phyloP scores from a whole-genome alignment of 2,797 vertebrate genomes.

The Myiothlypis chrysogaster region DNA sequence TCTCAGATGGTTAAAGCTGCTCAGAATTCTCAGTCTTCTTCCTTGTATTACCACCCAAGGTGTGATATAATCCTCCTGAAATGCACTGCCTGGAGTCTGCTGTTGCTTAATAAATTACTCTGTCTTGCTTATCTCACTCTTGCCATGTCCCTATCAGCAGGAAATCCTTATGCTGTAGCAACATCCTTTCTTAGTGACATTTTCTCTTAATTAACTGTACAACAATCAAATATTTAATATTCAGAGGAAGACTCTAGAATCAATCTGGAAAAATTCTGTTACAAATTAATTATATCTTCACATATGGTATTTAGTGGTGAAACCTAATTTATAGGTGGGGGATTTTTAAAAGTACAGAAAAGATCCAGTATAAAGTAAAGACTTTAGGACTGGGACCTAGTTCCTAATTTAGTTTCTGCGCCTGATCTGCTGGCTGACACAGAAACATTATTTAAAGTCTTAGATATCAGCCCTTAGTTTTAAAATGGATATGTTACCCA shows the following conservation, averaged over 20 bases:
- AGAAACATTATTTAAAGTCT: background rate
- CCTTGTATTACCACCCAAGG: constrained; percentile 55
- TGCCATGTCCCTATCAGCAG: constrained; percentile 61
- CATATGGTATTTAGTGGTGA: background rate
- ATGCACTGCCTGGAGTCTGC: constrained; percentile 48
- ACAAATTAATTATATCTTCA: background rate
- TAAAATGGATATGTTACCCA: background rate
- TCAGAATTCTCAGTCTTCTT: constrained; percentile 31
- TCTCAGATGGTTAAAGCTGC: constrained; percentile 19
- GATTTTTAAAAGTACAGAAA: background rate
- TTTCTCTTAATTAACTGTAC: constrained; percentile 73
- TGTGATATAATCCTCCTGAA: constrained; percentile 59
- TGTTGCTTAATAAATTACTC: constrained; percentile 72
- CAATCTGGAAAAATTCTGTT: background rate
- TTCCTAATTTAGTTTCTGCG: background rate
- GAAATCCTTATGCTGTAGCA: constrained; percentile 64
- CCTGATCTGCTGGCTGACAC: background rate
- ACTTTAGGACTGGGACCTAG: background rate
- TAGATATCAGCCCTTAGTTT: background rate
- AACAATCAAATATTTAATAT: constrained; percentile 38
- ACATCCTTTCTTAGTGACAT: constrained; percentile 62
- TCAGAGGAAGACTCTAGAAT: constrained; percentile 26
- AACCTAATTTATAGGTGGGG: background rate
- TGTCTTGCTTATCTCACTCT: constrained; percentile 72
- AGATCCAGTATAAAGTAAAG: background rate